phyloP scores from a whole-genome alignment of 2,797 vertebrate species.

The Xyrichtys novacula region DNA sequence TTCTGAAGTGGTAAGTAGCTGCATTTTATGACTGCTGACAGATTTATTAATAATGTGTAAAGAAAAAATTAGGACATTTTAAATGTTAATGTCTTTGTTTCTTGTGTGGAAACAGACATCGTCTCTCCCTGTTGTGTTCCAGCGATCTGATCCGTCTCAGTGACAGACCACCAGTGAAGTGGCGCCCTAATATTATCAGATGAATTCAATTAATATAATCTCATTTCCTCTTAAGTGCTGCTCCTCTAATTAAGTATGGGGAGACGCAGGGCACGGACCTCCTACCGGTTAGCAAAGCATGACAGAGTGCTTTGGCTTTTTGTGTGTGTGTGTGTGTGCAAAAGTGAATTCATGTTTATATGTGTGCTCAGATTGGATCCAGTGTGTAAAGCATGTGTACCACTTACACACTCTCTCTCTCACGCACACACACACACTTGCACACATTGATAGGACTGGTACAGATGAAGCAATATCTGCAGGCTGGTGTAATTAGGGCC shows the following conservation, averaged over 20 bases:
- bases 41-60: neutral
- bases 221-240: constrained; percentile 94
- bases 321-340: constrained; percentile 10
- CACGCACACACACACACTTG: constrained; percentile 6
- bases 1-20: neutral
- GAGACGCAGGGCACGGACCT: constrained; percentile 66
- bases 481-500: constrained; percentile 86
- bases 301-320: constrained; percentile 37
- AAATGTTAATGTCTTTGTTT: constrained; percentile 9
- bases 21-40: neutral
- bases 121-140: constrained; percentile 3
- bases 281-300: constrained; percentile 85
- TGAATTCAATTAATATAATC: constrained; percentile 95
- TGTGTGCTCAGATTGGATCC: constrained; percentile 32
- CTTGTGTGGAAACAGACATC: neutral
- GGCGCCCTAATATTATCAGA: constrained; percentile 84
- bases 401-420: neutral
- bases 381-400: neutral
- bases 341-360: constrained; percentile 6
- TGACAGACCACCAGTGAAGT: constrained; percentile 47
- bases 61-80: neutral
- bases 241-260: constrained; percentile 89
- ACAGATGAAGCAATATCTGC: constrained; percentile 84
- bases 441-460: constrained; percentile 76
- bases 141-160: constrained; percentile 32